Percentiles rank a stretch among this genome's conserved stretches.
Evolutionary conservation across 2,797 vertebrate genomes (phyloP).

Genomic region (Alcedo quadribrachys): DNA sequence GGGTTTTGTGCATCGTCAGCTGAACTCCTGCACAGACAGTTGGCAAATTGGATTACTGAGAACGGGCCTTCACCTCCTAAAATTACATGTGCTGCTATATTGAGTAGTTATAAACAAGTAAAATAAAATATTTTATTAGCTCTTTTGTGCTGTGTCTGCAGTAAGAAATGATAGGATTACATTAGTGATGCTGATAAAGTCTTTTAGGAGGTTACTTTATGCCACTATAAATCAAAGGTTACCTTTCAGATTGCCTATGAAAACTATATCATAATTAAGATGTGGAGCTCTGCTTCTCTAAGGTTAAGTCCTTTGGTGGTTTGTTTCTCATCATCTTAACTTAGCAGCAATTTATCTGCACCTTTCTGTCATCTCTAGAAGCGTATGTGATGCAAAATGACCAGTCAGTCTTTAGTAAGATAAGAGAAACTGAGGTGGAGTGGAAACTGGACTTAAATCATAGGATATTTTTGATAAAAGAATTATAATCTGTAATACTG

Average conservation of each 20-base stretch:
- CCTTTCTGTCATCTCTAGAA: not conserved
- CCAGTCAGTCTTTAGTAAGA: not conserved
- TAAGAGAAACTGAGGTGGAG: not conserved
- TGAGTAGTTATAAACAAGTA: slow-evolving; percentile 31
- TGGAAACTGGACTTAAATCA: not conserved
- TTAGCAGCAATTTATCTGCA: not conserved
- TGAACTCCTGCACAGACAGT: not conserved
- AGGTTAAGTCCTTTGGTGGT: not conserved
- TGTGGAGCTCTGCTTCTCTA: not conserved
- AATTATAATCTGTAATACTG: not conserved
- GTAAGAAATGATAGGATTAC: slow-evolving; percentile 22
- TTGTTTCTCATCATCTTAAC: not conserved
- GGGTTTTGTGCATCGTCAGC: not conserved
- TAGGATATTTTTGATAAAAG: not conserved
- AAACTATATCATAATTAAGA: slow-evolving; percentile 39
- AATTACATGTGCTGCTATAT: not conserved
- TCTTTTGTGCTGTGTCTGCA: slow-evolving; percentile 45
- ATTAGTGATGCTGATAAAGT: slow-evolving; percentile 33
- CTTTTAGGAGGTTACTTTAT: slow-evolving; percentile 32
- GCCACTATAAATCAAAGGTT: slow-evolving; percentile 68
- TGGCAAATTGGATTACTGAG: not conserved
- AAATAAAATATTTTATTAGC: slow-evolving; percentile 38
- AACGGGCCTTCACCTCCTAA: slow-evolving; percentile 24
- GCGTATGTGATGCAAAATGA: not conserved
- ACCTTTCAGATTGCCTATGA: slow-evolving; percentile 31